Base-by-base conservation (phyloP, 2,888 invertebrate species). In the Antheraea assamensis region DNA sequence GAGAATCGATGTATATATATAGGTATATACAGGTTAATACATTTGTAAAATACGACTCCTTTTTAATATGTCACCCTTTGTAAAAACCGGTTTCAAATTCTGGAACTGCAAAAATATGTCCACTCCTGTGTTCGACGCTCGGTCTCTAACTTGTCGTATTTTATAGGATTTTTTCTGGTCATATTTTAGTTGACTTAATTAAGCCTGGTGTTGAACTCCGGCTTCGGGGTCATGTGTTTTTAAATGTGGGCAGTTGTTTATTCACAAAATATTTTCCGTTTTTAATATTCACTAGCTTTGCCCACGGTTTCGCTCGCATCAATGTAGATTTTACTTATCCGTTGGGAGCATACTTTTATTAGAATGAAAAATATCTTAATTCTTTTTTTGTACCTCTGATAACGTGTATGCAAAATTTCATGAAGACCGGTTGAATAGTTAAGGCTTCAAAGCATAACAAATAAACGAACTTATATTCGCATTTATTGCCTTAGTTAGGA, bases 111-210 rank as follows among this genome's bases (percentile, higher is more conserved):
- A 35, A 35, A 68, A 35, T n/a, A 35, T 35, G 35, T 17, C 61
- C 21, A 21, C 35, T 35, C n/a, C 15, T 35, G n/a, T 35, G 35
- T n/a, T n/a, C n/a, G 35, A 13, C 68, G 68, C n/a, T 19, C 35
- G 68, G n/a, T 19, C 35, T 68, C 68, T 10, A 21, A 68, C 21
- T 68, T 68, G 31, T 31, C 21, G 31, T 68, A 10, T 68, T 35
- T n/a, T n/a, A 7, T 68, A 35, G 13, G 30, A 0, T 30, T 68
- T 68, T 68, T 35, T 35, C 1, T 68, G 66, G 35, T 35, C 71
- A 35, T 71, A 52, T 55, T 52, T 24, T 31, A 55, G 31, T 21
- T 64, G 47, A 42, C 68, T 61, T 68, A 21, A 68, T 68, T 68
- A 68, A 31, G 68, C 21, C n/a, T 35, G 21, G 10, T 19, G 35